Conservation (phyloP, 2,797 vertebrate species). For the Coracias cyanogaster region DNA sequence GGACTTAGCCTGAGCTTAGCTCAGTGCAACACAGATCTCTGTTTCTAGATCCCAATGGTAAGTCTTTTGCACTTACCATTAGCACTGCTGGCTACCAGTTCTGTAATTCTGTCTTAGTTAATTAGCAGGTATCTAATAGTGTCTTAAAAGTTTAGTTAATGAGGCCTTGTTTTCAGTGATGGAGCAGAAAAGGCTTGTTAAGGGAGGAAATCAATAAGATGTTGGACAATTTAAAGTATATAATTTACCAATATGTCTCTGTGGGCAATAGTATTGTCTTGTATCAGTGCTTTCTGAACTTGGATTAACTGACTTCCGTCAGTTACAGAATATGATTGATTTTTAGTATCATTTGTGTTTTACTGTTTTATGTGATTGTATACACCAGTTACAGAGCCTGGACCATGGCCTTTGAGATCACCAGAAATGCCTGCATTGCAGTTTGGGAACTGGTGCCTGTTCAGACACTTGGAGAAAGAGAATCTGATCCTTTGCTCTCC, state of each 20-base stretch:
- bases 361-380: background rate
- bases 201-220: background rate
- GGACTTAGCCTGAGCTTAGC: background rate
- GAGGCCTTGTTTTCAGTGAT: background rate
- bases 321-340: background rate
- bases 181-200: background rate
- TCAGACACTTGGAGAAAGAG: background rate
- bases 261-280: background rate
- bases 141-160: constrained; percentile 16
- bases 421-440: background rate
- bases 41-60: background rate
- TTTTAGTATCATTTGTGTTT: background rate
- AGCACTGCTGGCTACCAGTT: background rate
- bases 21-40: background rate
- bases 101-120: background rate
- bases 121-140: background rate
- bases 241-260: background rate
- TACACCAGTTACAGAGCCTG: background rate
- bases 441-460: background rate
- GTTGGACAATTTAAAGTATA: background rate
- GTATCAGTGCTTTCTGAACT: background rate
- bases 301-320: background rate
- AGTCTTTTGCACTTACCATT: background rate
- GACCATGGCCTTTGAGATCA: background rate
- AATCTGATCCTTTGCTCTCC: background rate